Conservation (phyloP, 1,140 invertebrate genomes). For the Littorina saxatilis region DNA sequence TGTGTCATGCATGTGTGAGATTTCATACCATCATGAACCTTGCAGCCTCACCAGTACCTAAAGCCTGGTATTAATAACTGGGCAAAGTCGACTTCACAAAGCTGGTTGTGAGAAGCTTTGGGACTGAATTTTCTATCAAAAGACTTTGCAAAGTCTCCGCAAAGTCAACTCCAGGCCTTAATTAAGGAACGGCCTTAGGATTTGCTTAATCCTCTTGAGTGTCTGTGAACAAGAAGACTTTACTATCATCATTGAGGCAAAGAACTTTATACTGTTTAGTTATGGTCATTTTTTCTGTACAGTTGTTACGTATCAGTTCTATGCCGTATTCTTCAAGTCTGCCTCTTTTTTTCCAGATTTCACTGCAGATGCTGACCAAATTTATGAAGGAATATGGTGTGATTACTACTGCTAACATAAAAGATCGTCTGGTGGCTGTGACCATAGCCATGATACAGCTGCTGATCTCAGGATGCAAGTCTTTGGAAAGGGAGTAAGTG, state of each 20-base stretch:
- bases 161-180: neutral
- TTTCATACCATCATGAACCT: neutral
- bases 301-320: no score
- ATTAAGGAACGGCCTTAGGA: neutral
- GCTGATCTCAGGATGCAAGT: constrained; percentile 3
- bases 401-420: neutral
- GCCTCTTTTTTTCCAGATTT: constrained; percentile 38
- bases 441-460: neutral
- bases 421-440: neutral
- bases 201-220: no score
- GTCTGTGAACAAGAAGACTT: no score
- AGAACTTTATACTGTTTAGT: no score
- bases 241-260: no score
- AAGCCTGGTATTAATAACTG: no score
- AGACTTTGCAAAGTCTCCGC: no score
- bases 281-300: no score
- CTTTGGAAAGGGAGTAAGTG: constrained; percentile 16
- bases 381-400: constrained; percentile 14
- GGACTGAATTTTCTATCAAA: no score
- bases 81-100: neutral
- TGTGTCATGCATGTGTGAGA: neutral
- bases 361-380: constrained; percentile 30
- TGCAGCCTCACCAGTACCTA: no score
- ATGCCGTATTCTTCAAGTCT: no score
- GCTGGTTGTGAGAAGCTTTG: neutral